These are phyloP conservation scores for Caenorhabditis latens DNA, from an alignment of 1,140 invertebrate species.

Conservation along the genomic window DNA sequence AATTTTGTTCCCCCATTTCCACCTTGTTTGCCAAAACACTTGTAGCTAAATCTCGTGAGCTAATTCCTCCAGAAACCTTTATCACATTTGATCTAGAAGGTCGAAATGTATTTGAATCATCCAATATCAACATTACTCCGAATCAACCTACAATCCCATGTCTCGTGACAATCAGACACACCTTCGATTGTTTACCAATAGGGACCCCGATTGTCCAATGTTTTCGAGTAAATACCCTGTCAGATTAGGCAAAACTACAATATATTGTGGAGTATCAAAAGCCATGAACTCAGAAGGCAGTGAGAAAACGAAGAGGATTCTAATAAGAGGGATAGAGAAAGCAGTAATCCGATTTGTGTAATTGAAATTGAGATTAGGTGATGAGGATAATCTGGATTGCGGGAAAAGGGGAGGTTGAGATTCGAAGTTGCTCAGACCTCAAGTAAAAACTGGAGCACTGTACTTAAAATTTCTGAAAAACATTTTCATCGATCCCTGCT, in stretches of 20 bases:
- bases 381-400: background rate
- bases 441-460: too few species aligned
- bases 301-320: background rate
- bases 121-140: too few species aligned
- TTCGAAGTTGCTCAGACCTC: too few species aligned
- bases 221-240: background rate
- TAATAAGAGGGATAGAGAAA: background rate
- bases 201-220: background rate
- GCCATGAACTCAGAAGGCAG: background rate
- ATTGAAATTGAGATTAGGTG: background rate
- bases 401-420: too few species aligned
- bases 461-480: too few species aligned
- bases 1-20: too few species aligned
- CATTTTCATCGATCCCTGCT: too few species aligned
- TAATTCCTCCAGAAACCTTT: too few species aligned
- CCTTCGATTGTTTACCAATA: slow-evolving; percentile 14
- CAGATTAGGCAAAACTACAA: background rate
- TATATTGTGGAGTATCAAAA: background rate
- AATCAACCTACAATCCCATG: background rate
- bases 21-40: too few species aligned
- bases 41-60: too few species aligned
- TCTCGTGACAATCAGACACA: background rate
- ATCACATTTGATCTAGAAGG: too few species aligned
- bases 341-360: background rate
- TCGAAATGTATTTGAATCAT: too few species aligned